Evolutionary conservation across 2,888 invertebrate genomes (phyloP).

Genomic region (Scaptomyza polygonia): DNA sequence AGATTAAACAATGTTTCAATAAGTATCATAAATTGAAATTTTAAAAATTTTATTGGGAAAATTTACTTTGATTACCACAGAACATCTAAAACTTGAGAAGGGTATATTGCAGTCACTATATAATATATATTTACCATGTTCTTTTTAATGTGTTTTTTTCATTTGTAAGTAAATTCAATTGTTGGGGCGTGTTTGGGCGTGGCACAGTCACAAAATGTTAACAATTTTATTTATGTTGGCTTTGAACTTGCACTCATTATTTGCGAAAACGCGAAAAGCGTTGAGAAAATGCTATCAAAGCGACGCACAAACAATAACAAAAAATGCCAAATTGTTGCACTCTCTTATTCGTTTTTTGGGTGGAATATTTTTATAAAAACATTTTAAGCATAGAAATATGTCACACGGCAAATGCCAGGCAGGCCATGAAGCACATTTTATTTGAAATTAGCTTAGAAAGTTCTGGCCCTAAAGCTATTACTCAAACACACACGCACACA

Average conservation of each 20-base stretch:
- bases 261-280: conserved; percentile 39
- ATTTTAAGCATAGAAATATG: conserved; percentile 16
- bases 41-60: no score
- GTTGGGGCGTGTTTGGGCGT: conserved; percentile 65
- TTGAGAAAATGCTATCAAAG: conserved; percentile 22
- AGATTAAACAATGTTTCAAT: no score
- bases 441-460: conserved; percentile 62
- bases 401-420: conserved; percentile 1
- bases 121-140: fast-evolving
- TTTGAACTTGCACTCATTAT: conserved; percentile 77
- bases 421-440: conserved; percentile 33
- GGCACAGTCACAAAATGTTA: conserved; percentile 64
- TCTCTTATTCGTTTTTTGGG: conserved; percentile 2
- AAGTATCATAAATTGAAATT: no score
- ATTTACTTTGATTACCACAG: no score
- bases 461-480: conserved; percentile 54
- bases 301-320: conserved; percentile 20
- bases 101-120: not conserved
- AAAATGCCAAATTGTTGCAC: conserved; percentile 41
- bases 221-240: conserved; percentile 80
- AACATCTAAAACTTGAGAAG: not conserved
- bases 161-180: conserved; percentile 67
- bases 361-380: conserved; percentile 7
- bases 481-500: conserved; percentile 31
- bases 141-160: conserved; percentile 12